Evolutionary conservation across 1,140 invertebrate genomes (phyloP).

Genomic region (Drosophila sp.): DNA sequence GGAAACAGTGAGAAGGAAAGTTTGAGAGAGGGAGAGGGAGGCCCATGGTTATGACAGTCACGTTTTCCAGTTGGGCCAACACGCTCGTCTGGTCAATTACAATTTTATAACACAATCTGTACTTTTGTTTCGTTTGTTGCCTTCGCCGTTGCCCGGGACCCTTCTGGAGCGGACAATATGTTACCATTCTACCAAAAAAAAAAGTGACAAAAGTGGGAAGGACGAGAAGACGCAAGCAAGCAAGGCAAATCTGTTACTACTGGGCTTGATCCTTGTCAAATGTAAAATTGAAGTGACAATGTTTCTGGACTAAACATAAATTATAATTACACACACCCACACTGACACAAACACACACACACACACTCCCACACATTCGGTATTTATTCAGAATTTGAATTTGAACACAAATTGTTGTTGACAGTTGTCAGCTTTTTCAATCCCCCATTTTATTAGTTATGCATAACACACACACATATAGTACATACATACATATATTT

Average conservation of each 20-base stretch:
- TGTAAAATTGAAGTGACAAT: conserved; percentile 55
- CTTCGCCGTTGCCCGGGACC: background rate
- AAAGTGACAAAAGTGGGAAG: background rate
- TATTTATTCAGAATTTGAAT: conserved; percentile 26
- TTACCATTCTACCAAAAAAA: conserved; percentile 3
- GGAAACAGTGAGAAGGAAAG: background rate
- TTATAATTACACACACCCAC: conserved; percentile 37
- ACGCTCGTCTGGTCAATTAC: conserved; percentile 42
- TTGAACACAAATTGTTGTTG: conserved; percentile 48
- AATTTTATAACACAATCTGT: conserved; percentile 44
- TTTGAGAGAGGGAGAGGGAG: background rate
- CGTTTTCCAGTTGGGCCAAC: conserved; percentile 26
- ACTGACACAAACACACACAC: background rate
- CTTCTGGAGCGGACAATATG: conserved; percentile 5
- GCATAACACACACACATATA: conserved; percentile 36
- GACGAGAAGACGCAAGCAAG: background rate
- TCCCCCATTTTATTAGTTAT: conserved; percentile 9
- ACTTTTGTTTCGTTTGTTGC: conserved; percentile 22
- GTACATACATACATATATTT: conserved; percentile 5
- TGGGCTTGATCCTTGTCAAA: conserved; percentile 25
- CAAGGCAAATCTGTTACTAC: conserved; percentile 14
- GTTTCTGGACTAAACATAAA: conserved; percentile 39
- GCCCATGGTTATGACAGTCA: conserved; percentile 31
- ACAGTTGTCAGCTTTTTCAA: conserved; percentile 38
- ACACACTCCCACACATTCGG: background rate